A percentile compares a stretch with the other conserved stretches of the same genome.
Evolutionary conservation across 2,113 vertebrate species (phyloP).

Genomic region (Hippopotamus amphibius): DNA sequence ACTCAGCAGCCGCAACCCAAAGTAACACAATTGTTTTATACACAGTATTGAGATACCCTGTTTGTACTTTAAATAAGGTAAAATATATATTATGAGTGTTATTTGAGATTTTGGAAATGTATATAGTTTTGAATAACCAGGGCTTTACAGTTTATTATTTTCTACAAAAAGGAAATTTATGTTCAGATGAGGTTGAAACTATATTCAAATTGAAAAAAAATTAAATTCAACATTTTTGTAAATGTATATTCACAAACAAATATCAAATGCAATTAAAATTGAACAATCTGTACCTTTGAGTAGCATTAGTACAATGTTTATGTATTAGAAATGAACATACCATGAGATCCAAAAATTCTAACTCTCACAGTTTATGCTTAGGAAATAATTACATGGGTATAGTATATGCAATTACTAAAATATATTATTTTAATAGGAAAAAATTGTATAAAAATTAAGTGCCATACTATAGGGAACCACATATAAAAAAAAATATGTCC

Average conservation of each 20-base stretch:
- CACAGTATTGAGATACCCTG: fast-evolving
- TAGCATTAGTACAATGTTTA: background rate
- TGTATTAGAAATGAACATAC: background rate
- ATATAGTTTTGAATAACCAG: background rate
- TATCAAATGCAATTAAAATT: background rate
- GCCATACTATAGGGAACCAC: background rate
- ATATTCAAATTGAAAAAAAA: background rate
- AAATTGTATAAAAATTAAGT: background rate
- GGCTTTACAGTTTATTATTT: background rate
- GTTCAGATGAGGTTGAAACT: background rate
- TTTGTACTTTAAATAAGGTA: background rate
- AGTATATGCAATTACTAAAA: background rate
- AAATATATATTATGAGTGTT: background rate
- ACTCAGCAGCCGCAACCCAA: background rate
- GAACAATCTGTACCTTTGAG: background rate
- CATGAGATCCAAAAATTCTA: background rate
- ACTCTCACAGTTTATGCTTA: background rate
- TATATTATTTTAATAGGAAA: background rate
- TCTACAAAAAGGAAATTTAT: background rate
- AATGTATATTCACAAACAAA: background rate
- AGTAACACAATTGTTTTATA: background rate
- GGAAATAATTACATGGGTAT: background rate
- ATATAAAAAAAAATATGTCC: background rate
- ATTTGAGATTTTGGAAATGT: background rate
- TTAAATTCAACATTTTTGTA: background rate